Percentiles rank a stretch among this genome's conserved stretches.
These are phyloP conservation scores for Adelosebastes latens DNA, from an alignment of 2,797 vertebrate species.

Conservation along the genomic window DNA sequence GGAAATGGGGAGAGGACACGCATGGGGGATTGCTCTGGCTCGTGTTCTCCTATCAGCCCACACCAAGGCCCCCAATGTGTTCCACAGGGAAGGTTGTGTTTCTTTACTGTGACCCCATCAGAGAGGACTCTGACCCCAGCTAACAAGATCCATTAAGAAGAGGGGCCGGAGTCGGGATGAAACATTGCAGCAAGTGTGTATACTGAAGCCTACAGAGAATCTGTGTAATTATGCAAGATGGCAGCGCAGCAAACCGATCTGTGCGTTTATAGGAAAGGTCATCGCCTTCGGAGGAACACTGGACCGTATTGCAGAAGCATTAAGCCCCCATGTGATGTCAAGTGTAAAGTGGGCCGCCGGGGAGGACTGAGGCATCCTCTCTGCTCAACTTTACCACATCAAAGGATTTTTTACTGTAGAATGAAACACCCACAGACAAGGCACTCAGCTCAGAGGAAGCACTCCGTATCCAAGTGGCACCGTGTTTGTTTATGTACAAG, in stretches of 20 bases:
- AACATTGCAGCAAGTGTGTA: conserved; percentile 37
- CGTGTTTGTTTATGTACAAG: conserved; percentile 42
- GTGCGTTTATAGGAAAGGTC: conserved; percentile 70
- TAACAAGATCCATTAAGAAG: conserved; percentile 65
- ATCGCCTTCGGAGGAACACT: conserved; percentile 58
- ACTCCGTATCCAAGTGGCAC: conserved; percentile 7
- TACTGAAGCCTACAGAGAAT: conserved; percentile 48
- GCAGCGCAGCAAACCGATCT: conserved; percentile 62
- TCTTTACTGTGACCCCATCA: conserved; percentile 53
- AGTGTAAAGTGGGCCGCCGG: conserved; percentile 66
- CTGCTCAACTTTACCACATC: conserved; percentile 40
- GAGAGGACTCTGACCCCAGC: conserved; percentile 62
- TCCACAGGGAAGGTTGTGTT: conserved; percentile 52
- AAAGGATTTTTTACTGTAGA: conserved; percentile 38
- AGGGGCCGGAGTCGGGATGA: conserved; percentile 38
- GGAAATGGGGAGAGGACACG: conserved; percentile 12
- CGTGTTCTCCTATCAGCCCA: conserved; percentile 38
- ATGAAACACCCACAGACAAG: conserved; percentile 31
- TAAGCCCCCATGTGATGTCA: conserved; percentile 64
- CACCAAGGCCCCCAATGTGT: conserved; percentile 11
- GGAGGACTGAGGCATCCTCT: conserved; percentile 51
- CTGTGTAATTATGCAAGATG: conserved; percentile 66
- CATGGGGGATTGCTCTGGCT: conserved; percentile 24
- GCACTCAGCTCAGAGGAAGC: conserved; percentile 16
- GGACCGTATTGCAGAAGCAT: conserved; percentile 51